phyloP scores from a whole-genome alignment of 2,113 vertebrate genomes.

The Excalfactoria chinensis region DNA sequence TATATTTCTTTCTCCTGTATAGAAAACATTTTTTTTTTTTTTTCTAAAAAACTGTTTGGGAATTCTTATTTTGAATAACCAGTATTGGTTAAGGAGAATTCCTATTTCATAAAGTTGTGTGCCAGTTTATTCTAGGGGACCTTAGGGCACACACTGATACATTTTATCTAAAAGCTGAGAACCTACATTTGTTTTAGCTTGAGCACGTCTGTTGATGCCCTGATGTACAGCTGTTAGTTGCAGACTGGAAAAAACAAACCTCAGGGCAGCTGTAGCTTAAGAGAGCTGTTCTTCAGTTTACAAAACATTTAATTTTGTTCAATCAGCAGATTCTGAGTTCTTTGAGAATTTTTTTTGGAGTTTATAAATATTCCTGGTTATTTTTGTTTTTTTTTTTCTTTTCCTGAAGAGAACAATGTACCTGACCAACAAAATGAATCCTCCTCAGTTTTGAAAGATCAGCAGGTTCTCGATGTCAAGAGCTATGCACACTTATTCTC shows the following conservation, averaged over 20 bases:
- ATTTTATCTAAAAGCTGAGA: not conserved
- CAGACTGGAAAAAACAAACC: not conserved
- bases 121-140: not conserved
- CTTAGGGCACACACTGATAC: not conserved
- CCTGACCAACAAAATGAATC: slow-evolving; percentile 79
- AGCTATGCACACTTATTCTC: slow-evolving; percentile 90
- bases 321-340: not conserved
- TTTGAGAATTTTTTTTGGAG: not conserved
- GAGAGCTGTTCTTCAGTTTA: not conserved
- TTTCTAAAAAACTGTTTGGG: not conserved
- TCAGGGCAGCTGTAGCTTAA: not conserved
- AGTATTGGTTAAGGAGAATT: not conserved
- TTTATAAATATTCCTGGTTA: not conserved
- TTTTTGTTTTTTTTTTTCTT: not conserved
- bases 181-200: not conserved
- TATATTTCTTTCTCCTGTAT: not conserved
- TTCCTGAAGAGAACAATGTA: slow-evolving; percentile 60
- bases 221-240: not conserved
- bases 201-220: not conserved
- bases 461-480: slow-evolving; percentile 91
- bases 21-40: not conserved
- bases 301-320: not conserved
- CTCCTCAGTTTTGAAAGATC: slow-evolving; percentile 88
- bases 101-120: not conserved
- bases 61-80: not conserved